These are phyloP conservation scores for Chlamydotis undulata DNA, from an alignment of 2,113 vertebrate genomes.

Conservation along the genomic window DNA sequence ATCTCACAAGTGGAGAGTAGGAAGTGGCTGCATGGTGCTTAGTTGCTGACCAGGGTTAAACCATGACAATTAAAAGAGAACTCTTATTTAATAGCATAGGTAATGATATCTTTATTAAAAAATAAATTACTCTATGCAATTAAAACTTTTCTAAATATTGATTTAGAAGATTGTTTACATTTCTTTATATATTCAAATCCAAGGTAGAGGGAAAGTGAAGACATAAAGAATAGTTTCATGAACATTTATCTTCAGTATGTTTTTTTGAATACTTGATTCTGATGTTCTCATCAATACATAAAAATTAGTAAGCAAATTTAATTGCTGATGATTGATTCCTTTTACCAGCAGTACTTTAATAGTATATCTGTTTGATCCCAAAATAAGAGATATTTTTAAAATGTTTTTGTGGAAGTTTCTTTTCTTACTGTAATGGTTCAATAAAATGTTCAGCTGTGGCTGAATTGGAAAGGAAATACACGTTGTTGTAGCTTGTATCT, in stretches of 20 bases:
- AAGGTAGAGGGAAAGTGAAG: not conserved
- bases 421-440: not conserved
- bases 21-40: too few species aligned
- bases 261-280: not conserved
- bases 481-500: not conserved
- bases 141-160: not conserved
- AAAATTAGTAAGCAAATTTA: not conserved
- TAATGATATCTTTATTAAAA: not conserved
- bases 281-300: not conserved
- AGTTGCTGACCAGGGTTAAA: too few species aligned
- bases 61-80: not conserved
- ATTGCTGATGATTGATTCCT: not conserved
- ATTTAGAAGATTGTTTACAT: not conserved
- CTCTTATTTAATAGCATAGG: not conserved
- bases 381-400: not conserved
- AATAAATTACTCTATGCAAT: not conserved
- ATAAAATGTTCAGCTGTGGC: not conserved
- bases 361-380: not conserved
- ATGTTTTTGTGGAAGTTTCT: not conserved
- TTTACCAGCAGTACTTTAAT: not conserved
- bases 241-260: not conserved
- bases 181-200: not conserved
- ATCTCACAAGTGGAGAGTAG: too few species aligned
- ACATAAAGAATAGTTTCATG: not conserved
- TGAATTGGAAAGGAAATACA: slow-evolving; percentile 1